Evolutionary conservation across 2,888 invertebrate species (phyloP), one percentile per base, ranked within the genome.

Genomic region (Mythimna ferrago): DNA sequence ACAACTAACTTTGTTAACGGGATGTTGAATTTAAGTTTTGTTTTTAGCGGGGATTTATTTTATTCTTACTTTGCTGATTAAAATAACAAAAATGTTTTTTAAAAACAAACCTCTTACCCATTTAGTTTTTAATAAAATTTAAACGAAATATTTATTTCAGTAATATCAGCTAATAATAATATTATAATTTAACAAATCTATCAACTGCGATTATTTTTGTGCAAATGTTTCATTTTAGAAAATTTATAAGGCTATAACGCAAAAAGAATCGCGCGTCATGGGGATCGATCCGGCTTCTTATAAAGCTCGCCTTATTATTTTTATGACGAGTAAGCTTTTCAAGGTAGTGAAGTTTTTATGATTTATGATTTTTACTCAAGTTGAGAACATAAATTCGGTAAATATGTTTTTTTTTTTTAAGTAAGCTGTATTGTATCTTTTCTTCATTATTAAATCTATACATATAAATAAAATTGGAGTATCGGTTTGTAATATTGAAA

Each of bases 181-280:
- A 51, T 44, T n/a, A 53, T 53, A 9, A n/a, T 19, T 9, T 2
- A 57, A 57, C 16, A 32, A 35, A 19, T 7, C 6, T 16, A 11
- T 19, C 2, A 44, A 21, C 2, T 41, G 1, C 19, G 4, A 7
- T 41, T 41, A 5, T n/a, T 41, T 7, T 16, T 9, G 11, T 41
- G 2, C 19, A 6, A 21, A 56, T 6, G 56, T 6, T 35, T 6
- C 0, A 14, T 26, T 38, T 3, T 48, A 41, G 10, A 41, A 6
- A 5, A 14, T 19, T 68, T 19, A 56, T 35, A 14, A 41, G 1
- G 19, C 14, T 9, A 26, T 10, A 11, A 76, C 32, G 19, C 61
- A 78, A 71, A 74, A 74, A 70, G 38, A 5, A 19, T 78, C 6
- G 19, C 32, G 10, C n/a, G 2, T 69, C 10, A 10, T 44, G 9